Conservation (phyloP, 2,888 invertebrate species). For the Nephrotoma flavescens region DNA sequence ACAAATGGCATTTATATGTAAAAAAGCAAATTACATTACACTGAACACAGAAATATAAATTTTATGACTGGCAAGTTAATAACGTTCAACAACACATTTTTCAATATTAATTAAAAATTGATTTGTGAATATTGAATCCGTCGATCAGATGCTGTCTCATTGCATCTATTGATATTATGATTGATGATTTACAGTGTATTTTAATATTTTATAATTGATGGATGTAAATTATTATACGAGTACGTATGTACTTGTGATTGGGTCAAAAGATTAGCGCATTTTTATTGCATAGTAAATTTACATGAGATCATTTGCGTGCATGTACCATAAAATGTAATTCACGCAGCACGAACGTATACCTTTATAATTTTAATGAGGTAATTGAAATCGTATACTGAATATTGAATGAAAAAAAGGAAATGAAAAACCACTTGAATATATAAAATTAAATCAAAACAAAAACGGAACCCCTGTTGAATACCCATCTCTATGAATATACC, state of each 20-base stretch:
- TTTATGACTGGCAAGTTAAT: not conserved
- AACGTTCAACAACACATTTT: not conserved
- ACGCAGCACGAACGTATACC: too few relatives aligned
- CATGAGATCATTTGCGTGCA: not conserved
- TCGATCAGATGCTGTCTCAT: not conserved
- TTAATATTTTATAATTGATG: not conserved
- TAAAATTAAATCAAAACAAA: not conserved
- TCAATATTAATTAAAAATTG: not conserved
- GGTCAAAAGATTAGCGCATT: not conserved
- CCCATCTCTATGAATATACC: not conserved
- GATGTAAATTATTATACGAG: not conserved
- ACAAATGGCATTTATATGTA: not conserved
- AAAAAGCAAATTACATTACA: not conserved
- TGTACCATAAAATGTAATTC: too few relatives aligned
- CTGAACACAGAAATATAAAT: not conserved
- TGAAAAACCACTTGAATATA: not conserved
- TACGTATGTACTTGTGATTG: not conserved
- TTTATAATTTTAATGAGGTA: not conserved
- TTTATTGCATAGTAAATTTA: not conserved
- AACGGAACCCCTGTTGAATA: not conserved
- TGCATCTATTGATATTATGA: not conserved
- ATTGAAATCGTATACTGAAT: not conserved
- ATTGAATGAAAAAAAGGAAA: not conserved
- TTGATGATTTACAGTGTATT: not conserved
- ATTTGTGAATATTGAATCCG: not conserved